Evolutionary conservation across 2,797 vertebrate species (phyloP).

Genomic region (Clarias laeviceps): DNA sequence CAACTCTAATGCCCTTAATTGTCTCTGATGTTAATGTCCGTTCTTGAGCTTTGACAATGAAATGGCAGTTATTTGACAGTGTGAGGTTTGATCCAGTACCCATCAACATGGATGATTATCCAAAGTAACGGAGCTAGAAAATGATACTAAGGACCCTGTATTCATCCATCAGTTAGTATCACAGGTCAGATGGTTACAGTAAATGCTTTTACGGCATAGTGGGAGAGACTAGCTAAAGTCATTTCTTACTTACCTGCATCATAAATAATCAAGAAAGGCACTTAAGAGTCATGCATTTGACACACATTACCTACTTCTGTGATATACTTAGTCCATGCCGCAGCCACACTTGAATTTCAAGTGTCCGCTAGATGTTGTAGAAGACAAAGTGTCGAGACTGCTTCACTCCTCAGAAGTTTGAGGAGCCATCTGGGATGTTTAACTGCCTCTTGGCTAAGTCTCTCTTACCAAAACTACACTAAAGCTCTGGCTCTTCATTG

Average conservation of each 20-base stretch:
- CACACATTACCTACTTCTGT: slow-evolving; percentile 44
- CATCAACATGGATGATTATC: slow-evolving; percentile 31
- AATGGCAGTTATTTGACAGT: slow-evolving; percentile 48
- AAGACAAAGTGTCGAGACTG: slow-evolving; percentile 64
- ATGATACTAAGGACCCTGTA: background rate
- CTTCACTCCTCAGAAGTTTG: slow-evolving; percentile 70
- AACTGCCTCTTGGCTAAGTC: slow-evolving; percentile 53
- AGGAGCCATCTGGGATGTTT: slow-evolving; percentile 65
- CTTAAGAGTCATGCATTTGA: slow-evolving; percentile 51
- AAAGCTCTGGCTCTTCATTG: slow-evolving; percentile 78
- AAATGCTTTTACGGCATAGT: background rate
- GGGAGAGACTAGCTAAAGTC: background rate
- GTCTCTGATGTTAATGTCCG: slow-evolving; percentile 49
- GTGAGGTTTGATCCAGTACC: slow-evolving; percentile 44
- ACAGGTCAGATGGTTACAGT: background rate
- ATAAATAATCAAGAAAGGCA: slow-evolving; percentile 59
- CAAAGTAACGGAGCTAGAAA: slow-evolving; percentile 41
- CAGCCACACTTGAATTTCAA: slow-evolving; percentile 51
- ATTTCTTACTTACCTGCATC: slow-evolving; percentile 22
- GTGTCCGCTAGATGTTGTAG: slow-evolving; percentile 61
- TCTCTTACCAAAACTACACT: slow-evolving; percentile 61
- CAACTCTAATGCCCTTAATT: slow-evolving; percentile 51
- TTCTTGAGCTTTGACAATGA: slow-evolving; percentile 48
- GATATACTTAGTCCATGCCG: slow-evolving; percentile 36
- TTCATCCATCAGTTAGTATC: background rate